Percentiles rank a stretch among this genome's conserved stretches.
Evolutionary conservation across 2,888 invertebrate species (phyloP).

Genomic region (Tolmerus cingulatus): DNA sequence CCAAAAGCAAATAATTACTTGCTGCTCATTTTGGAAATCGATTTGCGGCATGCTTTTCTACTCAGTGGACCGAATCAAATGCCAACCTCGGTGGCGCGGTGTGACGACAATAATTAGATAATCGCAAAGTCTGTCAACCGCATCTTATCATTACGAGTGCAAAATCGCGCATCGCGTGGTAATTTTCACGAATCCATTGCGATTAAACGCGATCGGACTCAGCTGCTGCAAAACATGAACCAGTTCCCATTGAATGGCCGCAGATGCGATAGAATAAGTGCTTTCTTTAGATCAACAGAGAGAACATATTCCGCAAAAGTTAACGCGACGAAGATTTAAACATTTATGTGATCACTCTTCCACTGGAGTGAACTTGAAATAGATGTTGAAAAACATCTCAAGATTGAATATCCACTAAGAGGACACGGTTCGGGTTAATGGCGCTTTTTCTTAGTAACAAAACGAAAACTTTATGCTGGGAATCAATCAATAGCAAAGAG

Average conservation of each 20-base stretch:
- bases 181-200: neutral
- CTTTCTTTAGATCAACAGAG: neutral
- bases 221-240: neutral
- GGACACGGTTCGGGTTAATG: neutral
- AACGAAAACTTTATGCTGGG: neutral
- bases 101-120: neutral
- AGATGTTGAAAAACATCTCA: neutral
- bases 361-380: neutral
- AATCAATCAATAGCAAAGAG: neutral
- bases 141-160: neutral
- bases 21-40: neutral
- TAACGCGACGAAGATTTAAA: neutral
- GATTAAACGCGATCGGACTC: neutral
- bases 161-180: neutral
- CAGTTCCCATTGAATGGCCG: neutral
- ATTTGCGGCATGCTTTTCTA: neutral
- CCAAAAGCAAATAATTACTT: neutral
- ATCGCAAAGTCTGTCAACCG: neutral
- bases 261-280: neutral
- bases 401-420: neutral
- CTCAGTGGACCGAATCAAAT: neutral
- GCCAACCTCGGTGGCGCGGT: neutral
- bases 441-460: neutral
- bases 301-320: neutral
- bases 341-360: neutral